phyloP scores from a whole-genome alignment of 1,140 invertebrate genomes.

The Drosophila cardini region DNA sequence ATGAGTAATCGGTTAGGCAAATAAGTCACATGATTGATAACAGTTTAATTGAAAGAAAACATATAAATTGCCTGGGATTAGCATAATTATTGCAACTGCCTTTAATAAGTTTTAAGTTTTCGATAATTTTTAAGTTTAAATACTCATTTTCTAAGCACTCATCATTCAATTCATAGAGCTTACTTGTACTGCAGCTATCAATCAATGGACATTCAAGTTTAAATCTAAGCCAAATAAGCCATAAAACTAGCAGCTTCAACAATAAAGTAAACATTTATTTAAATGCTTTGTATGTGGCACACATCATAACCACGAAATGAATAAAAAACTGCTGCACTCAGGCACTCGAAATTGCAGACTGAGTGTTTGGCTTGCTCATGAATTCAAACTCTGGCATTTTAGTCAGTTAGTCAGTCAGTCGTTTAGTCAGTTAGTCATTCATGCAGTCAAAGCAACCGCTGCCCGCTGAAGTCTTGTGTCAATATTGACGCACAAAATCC shows the following conservation, averaged over 20 bases:
- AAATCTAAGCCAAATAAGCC: constrained; percentile 16
- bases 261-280: constrained; percentile 29
- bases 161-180: no score
- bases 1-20: constrained; percentile 15
- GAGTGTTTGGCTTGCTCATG: constrained; percentile 27
- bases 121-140: no score
- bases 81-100: neutral
- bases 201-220: constrained; percentile 4
- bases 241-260: constrained; percentile 27
- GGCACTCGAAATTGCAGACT: constrained; percentile 33
- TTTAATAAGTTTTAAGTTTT: no score
- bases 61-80: neutral
- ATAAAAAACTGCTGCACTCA: constrained; percentile 32
- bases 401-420: constrained; percentile 5
- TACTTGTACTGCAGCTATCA: neutral
- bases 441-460: constrained; percentile 23
- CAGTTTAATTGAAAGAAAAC: constrained; percentile 20
- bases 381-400: constrained; percentile 17
- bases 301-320: constrained; percentile 33
- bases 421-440: constrained; percentile 8
- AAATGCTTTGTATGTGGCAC: constrained; percentile 8
- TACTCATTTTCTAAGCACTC: no score
- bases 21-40: constrained; percentile 19
- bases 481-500: constrained; percentile 78
- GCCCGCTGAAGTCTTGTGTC: constrained; percentile 71